Evolutionary conservation across 2,888 invertebrate genomes (phyloP).

Genomic region (Dryomyza anilis): DNA sequence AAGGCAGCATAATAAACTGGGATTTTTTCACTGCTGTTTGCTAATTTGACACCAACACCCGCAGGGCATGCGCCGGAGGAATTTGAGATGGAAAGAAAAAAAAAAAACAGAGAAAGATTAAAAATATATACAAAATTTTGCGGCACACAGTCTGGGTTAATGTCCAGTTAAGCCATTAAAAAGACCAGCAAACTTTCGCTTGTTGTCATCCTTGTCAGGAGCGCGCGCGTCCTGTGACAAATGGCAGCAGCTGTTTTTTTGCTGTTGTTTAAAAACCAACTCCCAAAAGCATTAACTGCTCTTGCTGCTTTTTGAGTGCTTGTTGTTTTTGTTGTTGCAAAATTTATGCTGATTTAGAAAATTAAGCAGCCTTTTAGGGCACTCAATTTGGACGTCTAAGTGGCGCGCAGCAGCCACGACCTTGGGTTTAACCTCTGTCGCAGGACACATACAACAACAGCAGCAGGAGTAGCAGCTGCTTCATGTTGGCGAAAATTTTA

Average conservation of each 20-base stretch:
- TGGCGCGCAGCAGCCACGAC: background rate
- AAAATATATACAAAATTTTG: background rate
- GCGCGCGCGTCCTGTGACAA: too few relatives aligned
- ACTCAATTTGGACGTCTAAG: too few relatives aligned
- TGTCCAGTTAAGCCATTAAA: conserved; percentile 7
- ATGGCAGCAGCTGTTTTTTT: too few relatives aligned
- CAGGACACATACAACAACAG: background rate
- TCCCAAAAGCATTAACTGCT: too few relatives aligned
- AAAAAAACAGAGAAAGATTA: background rate
- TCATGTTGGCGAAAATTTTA: background rate
- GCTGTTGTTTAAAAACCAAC: too few relatives aligned
- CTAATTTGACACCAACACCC: background rate
- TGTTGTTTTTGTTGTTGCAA: too few relatives aligned
- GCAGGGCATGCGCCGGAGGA: background rate
- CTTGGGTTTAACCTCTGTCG: conserved; percentile 6
- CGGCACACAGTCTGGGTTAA: background rate
- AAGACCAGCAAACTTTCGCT: background rate
- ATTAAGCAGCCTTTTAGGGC: too few relatives aligned
- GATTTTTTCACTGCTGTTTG: too few relatives aligned
- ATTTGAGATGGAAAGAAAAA: background rate
- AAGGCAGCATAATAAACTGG: too few relatives aligned
- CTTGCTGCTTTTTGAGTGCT: too few relatives aligned
- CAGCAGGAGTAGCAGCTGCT: too few relatives aligned
- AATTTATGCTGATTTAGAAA: too few relatives aligned
- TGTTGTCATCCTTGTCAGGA: background rate